Evolutionary conservation across 2,113 vertebrate species (phyloP).

Genomic region (Parotia lawesii): DNA sequence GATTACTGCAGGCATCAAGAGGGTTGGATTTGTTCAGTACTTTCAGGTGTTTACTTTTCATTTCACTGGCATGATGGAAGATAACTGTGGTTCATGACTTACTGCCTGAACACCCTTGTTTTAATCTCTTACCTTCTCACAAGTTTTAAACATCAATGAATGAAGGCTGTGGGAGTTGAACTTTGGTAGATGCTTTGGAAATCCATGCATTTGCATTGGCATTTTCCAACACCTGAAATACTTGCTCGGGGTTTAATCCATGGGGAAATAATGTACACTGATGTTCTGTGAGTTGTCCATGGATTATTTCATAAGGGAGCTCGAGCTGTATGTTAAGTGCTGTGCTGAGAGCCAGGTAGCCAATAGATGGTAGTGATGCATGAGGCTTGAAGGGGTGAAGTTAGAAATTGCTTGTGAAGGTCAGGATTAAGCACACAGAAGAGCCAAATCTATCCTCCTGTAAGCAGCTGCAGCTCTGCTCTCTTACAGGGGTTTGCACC

Average conservation of each 20-base stretch:
- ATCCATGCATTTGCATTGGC: not conserved
- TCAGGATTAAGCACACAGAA: not conserved
- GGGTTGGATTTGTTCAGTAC: not conserved
- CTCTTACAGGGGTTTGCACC: not conserved
- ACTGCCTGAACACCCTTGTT: not conserved
- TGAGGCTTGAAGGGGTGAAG: not conserved
- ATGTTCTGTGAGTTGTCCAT: not conserved
- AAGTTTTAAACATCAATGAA: not conserved
- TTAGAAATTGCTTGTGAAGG: not conserved
- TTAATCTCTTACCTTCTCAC: not conserved
- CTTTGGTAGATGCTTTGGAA: not conserved
- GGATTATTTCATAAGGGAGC: not conserved
- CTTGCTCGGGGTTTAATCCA: not conserved
- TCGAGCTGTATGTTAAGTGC: not conserved
- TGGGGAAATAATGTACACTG: not conserved
- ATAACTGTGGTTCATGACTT: slow-evolving; percentile 11
- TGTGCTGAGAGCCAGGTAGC: not conserved
- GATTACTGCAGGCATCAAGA: not conserved
- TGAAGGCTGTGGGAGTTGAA: not conserved
- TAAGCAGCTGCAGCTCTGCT: not conserved
- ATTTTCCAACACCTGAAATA: slow-evolving; percentile 16
- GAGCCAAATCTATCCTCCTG: not conserved
- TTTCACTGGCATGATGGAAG: slow-evolving; percentile 18
- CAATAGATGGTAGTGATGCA: not conserved
- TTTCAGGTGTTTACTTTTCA: not conserved